A percentile compares a stretch with the other conserved stretches of the same genome.
These are phyloP conservation scores for Harpegnathos saltator DNA, from an alignment of 1,140 invertebrate species.

Conservation along the genomic window DNA sequence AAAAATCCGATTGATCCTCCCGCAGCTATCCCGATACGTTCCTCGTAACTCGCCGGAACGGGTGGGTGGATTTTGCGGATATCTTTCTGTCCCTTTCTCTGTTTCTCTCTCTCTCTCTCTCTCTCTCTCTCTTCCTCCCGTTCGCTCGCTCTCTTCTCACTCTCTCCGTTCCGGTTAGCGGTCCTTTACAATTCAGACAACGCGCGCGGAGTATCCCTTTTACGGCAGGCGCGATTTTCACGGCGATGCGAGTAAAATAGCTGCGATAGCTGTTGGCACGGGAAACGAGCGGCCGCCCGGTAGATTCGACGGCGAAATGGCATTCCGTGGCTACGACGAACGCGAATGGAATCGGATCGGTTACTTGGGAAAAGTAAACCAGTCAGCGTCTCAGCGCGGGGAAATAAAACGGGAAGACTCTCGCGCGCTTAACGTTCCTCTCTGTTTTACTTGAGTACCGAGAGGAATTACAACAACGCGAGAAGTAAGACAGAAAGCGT, in stretches of 20 bases:
- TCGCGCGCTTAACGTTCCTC: neutral
- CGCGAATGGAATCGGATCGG: slow-evolving; percentile 29
- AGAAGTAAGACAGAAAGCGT: no score
- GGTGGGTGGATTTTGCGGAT: slow-evolving; percentile 52
- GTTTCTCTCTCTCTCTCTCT: slow-evolving; percentile 26
- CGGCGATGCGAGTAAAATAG: slow-evolving; percentile 42
- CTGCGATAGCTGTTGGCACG: slow-evolving; percentile 34
- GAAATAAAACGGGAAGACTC: neutral
- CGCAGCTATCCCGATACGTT: slow-evolving; percentile 44
- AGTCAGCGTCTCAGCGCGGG: neutral
- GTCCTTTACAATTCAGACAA: slow-evolving; percentile 58
- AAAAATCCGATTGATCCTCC: slow-evolving; percentile 69
- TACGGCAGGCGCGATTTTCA: slow-evolving; percentile 42
- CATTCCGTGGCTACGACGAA: slow-evolving; percentile 15
- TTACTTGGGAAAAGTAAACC: neutral
- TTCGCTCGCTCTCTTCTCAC: slow-evolving; percentile 22
- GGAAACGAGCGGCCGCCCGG: slow-evolving; percentile 22
- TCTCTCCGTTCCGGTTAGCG: neutral
- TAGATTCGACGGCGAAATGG: slow-evolving; percentile 24
- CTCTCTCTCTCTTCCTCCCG: slow-evolving; percentile 5
- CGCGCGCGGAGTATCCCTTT: slow-evolving; percentile 37
- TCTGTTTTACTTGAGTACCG: neutral
- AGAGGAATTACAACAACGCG: no score
- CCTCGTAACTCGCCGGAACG: slow-evolving; percentile 45
- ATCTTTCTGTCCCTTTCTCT: slow-evolving; percentile 25